Base-by-base conservation (phyloP, 2,113 vertebrate species). In the Tenebrosternarchus preto region DNA sequence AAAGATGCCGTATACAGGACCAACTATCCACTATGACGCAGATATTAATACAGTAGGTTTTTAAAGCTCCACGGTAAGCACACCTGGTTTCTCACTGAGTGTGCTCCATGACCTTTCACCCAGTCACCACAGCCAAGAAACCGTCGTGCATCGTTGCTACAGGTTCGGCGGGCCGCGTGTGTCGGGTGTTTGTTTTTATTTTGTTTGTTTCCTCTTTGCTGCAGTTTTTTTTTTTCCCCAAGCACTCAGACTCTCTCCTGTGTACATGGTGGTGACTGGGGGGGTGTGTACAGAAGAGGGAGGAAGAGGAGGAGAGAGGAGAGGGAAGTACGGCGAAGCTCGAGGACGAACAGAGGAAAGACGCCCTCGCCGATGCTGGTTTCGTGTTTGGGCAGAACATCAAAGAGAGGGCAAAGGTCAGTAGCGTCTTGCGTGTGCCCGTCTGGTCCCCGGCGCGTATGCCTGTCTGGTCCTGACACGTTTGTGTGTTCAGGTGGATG, bases 371-470 rank as follows among this genome's bases (percentile, higher is more conserved):
- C 36, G 96, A 95, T 77, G 92, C 94, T 73, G 93, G 93, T 0
- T 99, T 98, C 78, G 94, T 98, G 22, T 99, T 99, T 86, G 98
- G 97, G 78, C 97, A 99, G 77, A 99, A 99, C 91, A 92, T 99
- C 84, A 94, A 96, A 91, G 97, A 99, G 81, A 93, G 98, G 92
- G 97, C 97, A 82, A 98, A 99, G 96, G 98, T 98, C 53, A 73
- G 83, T 16, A 0, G 15, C 5, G 2, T 17, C 20, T 15, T 57
- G 4, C 46, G n/a, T 31, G 31, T 19, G 8, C 24, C n/a, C n/a
- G n/a, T n/a, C 27, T 20, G n/a, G 15, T 16, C 64, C 46, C 22
- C 50, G 56, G n/a, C n/a, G 4, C 46, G n/a, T 31, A 31, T 19
- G 8, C 24, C n/a, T n/a, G n/a, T n/a, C 27, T 20, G n/a, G 15